Conservation (phyloP, 2,888 invertebrate genomes). For the Pediacus dermestoides region DNA sequence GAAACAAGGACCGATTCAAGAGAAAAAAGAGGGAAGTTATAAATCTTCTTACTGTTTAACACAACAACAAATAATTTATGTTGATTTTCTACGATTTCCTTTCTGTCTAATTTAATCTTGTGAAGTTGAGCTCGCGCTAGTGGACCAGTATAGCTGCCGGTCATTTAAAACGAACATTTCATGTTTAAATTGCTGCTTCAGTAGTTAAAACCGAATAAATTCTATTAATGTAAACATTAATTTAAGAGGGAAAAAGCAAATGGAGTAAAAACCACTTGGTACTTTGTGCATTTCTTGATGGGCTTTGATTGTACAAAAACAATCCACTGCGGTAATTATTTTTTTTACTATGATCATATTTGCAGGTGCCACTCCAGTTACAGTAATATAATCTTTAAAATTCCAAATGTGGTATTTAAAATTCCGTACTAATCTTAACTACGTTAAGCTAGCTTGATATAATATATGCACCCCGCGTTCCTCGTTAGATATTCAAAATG, state of each 20-base stretch:
- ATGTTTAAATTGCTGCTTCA: neutral
- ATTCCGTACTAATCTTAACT: conserved; percentile 36
- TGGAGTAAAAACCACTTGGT: too few species aligned
- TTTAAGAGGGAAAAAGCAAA: too few species aligned
- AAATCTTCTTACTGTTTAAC: conserved; percentile 16
- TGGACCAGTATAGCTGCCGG: neutral
- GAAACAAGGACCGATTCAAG: too few species aligned
- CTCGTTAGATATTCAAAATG: conserved; percentile 38
- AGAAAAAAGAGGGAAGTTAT: conserved; percentile 16
- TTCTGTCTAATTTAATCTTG: conserved; percentile 1
- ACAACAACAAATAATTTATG: conserved; percentile 5
- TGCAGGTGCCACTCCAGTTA: too few species aligned
- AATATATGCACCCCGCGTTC: conserved; percentile 39
- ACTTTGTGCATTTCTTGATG: too few species aligned
- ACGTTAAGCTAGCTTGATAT: conserved; percentile 33
- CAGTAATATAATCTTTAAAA: conserved; percentile 8
- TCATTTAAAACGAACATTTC: conserved; percentile 4
- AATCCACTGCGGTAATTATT: too few species aligned
- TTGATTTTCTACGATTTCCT: conserved; percentile 1
- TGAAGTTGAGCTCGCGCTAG: neutral
- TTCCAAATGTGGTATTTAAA: conserved; percentile 22
- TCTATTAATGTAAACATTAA: conserved; percentile 5
- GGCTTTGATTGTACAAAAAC: too few species aligned
- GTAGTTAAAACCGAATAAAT: conserved; percentile 4
- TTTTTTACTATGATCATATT: too few species aligned